phyloP scores from a whole-genome alignment of 2,113 vertebrate species.

The Kryptolebias marmoratus region DNA sequence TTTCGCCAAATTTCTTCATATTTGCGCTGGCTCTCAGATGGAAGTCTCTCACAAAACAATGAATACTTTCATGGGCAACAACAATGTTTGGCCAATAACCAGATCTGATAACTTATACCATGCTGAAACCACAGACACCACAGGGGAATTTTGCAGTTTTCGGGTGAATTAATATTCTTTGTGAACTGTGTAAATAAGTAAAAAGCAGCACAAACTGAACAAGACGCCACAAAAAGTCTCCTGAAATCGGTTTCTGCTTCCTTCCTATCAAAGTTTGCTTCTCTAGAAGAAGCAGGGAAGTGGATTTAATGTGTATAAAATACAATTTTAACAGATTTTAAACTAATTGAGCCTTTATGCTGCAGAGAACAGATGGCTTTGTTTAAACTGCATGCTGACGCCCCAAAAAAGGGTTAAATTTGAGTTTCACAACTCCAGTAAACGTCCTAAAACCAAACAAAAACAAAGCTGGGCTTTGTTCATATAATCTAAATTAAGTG shows the following conservation, averaged over 20 bases:
- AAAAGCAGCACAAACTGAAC: not conserved
- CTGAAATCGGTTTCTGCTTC: not conserved
- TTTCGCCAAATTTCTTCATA: slow-evolving; percentile 15
- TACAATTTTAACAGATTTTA: too few relatives aligned
- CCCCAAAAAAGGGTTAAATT: not conserved
- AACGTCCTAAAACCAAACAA: too few relatives aligned
- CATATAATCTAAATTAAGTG: too few relatives aligned
- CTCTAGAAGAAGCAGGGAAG: too few relatives aligned
- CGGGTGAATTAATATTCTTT: slow-evolving; percentile 49
- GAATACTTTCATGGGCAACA: slow-evolving; percentile 53
- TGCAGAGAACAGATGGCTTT: not conserved
- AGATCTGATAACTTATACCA: slow-evolving; percentile 41
- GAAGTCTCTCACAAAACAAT: slow-evolving; percentile 4
- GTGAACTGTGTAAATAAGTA: slow-evolving; percentile 17
- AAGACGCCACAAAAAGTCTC: not conserved
- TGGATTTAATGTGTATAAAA: too few relatives aligned
- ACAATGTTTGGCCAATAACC: slow-evolving; percentile 51
- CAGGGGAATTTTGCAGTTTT: slow-evolving; percentile 38
- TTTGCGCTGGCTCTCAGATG: slow-evolving; percentile 44
- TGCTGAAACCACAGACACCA: slow-evolving; percentile 48
- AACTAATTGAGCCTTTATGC: too few relatives aligned
- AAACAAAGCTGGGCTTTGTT: too few relatives aligned
- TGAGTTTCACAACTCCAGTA: not conserved
- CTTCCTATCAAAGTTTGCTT: not conserved
- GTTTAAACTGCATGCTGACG: not conserved